phyloP scores from a whole-genome alignment of 1,140 invertebrate genomes.

The Caenorhabditis brenneri region DNA sequence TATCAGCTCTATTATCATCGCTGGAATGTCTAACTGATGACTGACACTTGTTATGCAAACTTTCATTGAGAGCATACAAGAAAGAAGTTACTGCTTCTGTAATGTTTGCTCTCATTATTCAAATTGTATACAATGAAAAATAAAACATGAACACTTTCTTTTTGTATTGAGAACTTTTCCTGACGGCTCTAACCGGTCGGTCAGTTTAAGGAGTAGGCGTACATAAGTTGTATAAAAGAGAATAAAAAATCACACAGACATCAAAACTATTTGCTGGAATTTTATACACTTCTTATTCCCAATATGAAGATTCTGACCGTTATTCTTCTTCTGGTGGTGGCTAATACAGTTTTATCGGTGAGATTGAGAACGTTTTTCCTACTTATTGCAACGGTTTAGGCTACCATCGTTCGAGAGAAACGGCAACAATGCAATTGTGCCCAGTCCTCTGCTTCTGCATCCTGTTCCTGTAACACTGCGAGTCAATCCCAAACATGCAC shows the following conservation, averaged over 20 bases:
- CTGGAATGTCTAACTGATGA: too few species aligned
- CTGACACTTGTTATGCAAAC: background rate
- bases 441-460: background rate
- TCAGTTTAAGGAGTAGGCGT: background rate
- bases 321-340: background rate
- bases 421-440: conserved; percentile 7
- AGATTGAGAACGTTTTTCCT: too few species aligned
- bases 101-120: background rate
- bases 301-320: background rate
- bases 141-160: background rate
- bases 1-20: too few species aligned
- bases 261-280: too few species aligned
- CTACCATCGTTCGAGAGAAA: background rate
- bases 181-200: background rate
- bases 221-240: background rate
- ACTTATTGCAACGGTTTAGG: background rate
- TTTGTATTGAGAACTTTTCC: background rate
- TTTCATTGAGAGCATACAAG: background rate
- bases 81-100: background rate
- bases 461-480: background rate
- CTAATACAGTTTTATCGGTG: background rate
- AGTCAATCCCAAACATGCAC: conserved; percentile 16
- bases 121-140: background rate
- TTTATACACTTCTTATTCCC: too few species aligned
- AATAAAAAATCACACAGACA: background rate